Conservation (phyloP, 2,888 invertebrate genomes). For the Pachliopta kotzebuea region DNA sequence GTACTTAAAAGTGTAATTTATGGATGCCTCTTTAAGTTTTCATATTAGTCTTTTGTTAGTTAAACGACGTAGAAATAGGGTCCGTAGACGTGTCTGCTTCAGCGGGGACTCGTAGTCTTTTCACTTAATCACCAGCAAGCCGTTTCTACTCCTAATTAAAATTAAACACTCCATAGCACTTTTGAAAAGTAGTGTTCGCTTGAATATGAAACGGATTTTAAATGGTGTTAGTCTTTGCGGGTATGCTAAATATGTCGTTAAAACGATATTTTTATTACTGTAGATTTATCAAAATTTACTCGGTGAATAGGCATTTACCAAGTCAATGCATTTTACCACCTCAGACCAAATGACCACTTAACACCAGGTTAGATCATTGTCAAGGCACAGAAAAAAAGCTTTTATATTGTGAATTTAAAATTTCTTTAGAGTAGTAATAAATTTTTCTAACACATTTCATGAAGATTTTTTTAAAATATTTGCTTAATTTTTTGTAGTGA, state of each 20-base stretch:
- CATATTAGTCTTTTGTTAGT: neutral
- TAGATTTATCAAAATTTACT: no score
- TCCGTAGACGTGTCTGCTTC: slow-evolving; percentile 3
- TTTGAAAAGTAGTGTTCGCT: slow-evolving; percentile 29
- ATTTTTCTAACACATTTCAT: no score
- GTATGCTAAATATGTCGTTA: neutral
- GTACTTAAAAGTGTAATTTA: neutral
- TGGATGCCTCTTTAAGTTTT: neutral
- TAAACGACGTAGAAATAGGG: neutral
- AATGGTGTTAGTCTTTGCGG: neutral
- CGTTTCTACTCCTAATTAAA: slow-evolving; percentile 37
- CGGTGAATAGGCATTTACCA: no score
- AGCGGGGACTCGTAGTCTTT: slow-evolving; percentile 19
- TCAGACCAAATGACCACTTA: no score
- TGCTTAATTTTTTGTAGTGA: neutral
- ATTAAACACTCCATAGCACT: slow-evolving; percentile 37
- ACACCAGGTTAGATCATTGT: no score
- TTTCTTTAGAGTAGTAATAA: no score
- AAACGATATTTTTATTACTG: no score
- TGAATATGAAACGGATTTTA: slow-evolving; percentile 20
- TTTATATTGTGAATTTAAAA: no score
- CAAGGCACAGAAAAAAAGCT: no score
- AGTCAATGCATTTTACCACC: no score
- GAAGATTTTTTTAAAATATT: neutral
- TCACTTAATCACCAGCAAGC: slow-evolving; percentile 30